Evolutionary conservation across 2,113 vertebrate genomes (phyloP).

Genomic region (Harpagus bidentatus): DNA sequence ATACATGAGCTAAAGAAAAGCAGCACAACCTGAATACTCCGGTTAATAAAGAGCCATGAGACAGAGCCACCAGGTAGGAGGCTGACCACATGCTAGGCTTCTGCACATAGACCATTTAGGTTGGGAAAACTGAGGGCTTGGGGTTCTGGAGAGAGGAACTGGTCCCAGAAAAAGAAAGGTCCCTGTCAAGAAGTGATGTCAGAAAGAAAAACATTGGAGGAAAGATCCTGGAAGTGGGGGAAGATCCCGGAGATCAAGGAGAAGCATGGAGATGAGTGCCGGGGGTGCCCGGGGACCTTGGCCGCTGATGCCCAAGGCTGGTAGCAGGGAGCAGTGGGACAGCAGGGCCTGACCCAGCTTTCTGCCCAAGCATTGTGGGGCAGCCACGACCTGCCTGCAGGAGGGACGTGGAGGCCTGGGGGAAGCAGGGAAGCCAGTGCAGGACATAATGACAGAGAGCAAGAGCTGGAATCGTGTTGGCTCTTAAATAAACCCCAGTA

Average conservation of each 20-base stretch:
- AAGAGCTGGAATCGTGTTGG: neutral
- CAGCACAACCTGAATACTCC: neutral
- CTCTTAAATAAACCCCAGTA: neutral
- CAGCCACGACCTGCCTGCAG: accelerated
- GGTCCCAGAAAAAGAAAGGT: neutral
- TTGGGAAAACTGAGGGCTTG: neutral
- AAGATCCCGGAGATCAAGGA: neutral
- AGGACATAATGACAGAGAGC: neutral
- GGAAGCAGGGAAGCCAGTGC: neutral
- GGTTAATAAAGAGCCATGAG: neutral
- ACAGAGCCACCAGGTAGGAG: neutral
- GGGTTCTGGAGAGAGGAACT: neutral
- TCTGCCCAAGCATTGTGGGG: accelerated
- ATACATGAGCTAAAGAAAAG: neutral
- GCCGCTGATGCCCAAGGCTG: accelerated
- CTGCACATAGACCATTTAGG: neutral
- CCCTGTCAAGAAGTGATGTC: neutral
- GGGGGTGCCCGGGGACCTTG: accelerated
- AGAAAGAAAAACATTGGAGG: neutral
- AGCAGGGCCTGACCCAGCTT: neutral
- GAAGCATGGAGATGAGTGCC: neutral
- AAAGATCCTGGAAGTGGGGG: neutral
- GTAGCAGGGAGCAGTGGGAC: accelerated
- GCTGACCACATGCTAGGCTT: neutral
- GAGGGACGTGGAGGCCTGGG: neutral